phyloP scores from a whole-genome alignment of 30 jellyfish, hydroid and myxozoan species.

The Hydra vulgaris region DNA sequence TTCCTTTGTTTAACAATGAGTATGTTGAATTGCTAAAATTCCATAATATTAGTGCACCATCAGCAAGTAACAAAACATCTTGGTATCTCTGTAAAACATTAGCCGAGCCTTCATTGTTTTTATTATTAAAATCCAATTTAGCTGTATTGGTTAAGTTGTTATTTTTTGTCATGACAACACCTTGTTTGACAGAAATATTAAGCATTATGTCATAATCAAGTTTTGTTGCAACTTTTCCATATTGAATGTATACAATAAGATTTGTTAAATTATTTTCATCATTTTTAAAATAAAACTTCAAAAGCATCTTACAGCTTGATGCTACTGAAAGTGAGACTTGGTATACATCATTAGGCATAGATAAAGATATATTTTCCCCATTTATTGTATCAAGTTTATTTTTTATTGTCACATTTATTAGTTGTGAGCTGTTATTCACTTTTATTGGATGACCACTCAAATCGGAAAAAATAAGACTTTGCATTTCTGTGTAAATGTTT shows the following conservation, averaged over 20 bases:
- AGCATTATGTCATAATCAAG: slow-evolving; percentile 42
- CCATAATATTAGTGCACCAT: slow-evolving; percentile 54
- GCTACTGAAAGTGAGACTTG: background rate
- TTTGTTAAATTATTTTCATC: slow-evolving; percentile 34
- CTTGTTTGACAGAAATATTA: background rate
- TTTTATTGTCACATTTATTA: background rate
- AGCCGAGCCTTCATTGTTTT: background rate
- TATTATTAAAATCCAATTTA: background rate
- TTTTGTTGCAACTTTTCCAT: slow-evolving; percentile 54
- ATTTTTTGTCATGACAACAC: background rate
- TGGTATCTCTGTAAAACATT: too few species aligned
- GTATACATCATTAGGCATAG: slow-evolving; percentile 14
- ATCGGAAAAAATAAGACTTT: background rate
- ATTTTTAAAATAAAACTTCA: slow-evolving; percentile 16
- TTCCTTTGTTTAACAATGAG: slow-evolving; percentile 22
- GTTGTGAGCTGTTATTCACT: slow-evolving; percentile 4
- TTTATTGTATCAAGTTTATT: background rate
- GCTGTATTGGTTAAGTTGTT: background rate
- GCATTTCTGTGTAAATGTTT: background rate
- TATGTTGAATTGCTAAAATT: slow-evolving; percentile 39
- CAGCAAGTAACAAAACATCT: slow-evolving; percentile 33
- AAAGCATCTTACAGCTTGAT: background rate
- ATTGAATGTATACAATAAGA: slow-evolving; percentile 45
- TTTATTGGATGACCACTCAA: background rate
- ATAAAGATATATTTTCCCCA: slow-evolving; percentile 1